Conservation (phyloP, 1,140 invertebrate species). For the Solen grandis region DNA sequence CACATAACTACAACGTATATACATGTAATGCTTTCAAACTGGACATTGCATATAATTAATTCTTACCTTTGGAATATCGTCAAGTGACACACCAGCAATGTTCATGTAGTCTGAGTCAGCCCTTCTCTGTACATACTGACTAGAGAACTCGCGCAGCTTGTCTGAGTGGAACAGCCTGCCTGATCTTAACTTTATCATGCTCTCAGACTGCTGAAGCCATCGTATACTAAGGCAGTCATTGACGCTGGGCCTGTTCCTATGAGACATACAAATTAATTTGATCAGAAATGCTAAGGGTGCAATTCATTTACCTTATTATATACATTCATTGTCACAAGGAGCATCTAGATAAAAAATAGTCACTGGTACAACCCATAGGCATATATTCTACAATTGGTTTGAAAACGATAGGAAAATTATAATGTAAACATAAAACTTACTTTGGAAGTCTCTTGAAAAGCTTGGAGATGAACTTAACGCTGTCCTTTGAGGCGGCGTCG, state of each 20-base stretch:
- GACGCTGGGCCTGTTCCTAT: slow-evolving; percentile 42
- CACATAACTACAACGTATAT: too few relatives aligned
- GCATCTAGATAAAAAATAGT: neutral
- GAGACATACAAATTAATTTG: neutral
- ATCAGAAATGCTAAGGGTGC: neutral
- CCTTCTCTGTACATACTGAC: neutral
- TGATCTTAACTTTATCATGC: slow-evolving; percentile 28
- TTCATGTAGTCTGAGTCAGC: slow-evolving; percentile 7
- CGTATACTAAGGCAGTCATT: slow-evolving; percentile 30
- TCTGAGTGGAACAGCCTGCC: slow-evolving; percentile 30
- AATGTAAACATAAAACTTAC: slow-evolving; percentile 83
- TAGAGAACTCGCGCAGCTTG: slow-evolving; percentile 20
- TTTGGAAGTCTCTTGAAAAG: slow-evolving; percentile 95
- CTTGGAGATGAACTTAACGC: slow-evolving; percentile 95
- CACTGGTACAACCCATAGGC: neutral
- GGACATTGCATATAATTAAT: too few relatives aligned
- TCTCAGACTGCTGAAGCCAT: slow-evolving; percentile 39
- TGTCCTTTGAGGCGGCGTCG: slow-evolving; percentile 96
- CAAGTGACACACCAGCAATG: slow-evolving; percentile 21
- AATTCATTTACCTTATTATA: neutral
- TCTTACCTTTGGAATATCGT: slow-evolving; percentile 36
- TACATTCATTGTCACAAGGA: neutral
- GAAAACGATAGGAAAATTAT: neutral
- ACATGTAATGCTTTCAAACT: too few relatives aligned
- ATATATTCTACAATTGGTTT: neutral